Evolutionary conservation across 2,113 vertebrate genomes (phyloP).

Genomic region (Periophthalmodon schlosseri): DNA sequence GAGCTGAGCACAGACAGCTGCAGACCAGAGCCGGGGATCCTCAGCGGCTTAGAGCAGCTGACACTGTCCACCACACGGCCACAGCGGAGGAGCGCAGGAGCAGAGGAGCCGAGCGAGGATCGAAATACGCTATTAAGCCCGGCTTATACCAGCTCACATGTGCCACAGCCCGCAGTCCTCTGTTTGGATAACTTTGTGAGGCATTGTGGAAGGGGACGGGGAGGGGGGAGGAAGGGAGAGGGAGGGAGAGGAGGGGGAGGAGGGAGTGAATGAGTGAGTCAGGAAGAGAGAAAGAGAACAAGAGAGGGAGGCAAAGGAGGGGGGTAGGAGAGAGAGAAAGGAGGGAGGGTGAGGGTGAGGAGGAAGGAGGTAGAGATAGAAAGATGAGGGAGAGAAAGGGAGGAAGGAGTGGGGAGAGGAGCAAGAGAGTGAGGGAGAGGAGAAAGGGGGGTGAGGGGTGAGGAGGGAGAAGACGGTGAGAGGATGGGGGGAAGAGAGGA

Average conservation of each 20-base stretch:
- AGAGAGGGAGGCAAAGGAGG: no score
- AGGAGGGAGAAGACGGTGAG: no score
- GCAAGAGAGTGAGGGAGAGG: no score
- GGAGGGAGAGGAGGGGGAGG: no score
- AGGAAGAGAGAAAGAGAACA: no score
- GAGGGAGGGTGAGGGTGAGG: no score
- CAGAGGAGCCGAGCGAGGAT: not conserved
- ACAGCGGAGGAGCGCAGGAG: not conserved
- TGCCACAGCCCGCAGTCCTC: not conserved
- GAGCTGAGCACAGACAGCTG: constrained; percentile 67
- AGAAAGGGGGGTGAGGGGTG: no score
- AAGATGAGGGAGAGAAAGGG: no score
- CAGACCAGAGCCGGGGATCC: constrained; percentile 43
- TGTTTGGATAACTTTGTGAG: constrained; percentile 51
- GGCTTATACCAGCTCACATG: not conserved
- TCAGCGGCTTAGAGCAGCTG: constrained; percentile 67
- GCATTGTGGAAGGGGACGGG: not conserved
- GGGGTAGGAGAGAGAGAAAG: no score
- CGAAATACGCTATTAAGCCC: constrained; percentile 27
- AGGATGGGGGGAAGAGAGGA: not conserved
- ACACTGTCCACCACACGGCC: constrained; percentile 47
- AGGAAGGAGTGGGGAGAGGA: no score
- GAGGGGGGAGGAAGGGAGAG: not conserved
- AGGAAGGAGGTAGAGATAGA: no score
- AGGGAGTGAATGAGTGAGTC: no score